Evolutionary conservation across 2,888 invertebrate species (phyloP).

Genomic region (Ectobius pallidus): DNA sequence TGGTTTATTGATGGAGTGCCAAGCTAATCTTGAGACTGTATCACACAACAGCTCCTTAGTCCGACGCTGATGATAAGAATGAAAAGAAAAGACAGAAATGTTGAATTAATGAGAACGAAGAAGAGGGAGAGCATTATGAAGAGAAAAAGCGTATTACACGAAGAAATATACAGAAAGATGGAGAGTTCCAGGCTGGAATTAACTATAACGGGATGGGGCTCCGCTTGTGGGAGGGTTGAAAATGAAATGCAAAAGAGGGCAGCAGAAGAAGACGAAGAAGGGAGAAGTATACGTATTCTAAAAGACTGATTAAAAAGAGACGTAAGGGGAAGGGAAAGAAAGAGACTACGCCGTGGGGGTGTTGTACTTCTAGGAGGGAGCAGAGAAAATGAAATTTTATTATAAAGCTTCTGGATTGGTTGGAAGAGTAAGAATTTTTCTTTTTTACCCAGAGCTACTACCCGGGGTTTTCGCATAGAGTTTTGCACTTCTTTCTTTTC

Average conservation of each 20-base stretch:
- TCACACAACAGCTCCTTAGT: background rate
- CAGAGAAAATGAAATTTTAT: conserved; percentile 40
- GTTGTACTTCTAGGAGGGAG: conserved; percentile 13
- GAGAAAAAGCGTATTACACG: conserved; percentile 25
- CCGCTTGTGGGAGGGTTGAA: background rate
- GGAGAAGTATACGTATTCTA: conserved; percentile 30
- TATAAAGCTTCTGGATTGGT: conserved; percentile 39
- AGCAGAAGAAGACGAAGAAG: conserved; percentile 27
- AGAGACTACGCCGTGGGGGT: background rate
- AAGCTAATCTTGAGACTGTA: no score
- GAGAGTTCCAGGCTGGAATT: conserved; percentile 30
- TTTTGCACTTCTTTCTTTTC: conserved; percentile 26
- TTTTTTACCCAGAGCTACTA: conserved; percentile 2
- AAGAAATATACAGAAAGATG: conserved; percentile 31
- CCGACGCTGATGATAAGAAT: conserved; percentile 13
- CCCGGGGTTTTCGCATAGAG: conserved; percentile 1
- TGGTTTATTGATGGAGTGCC: no score
- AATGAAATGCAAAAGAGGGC: conserved; percentile 24
- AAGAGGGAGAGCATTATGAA: no score
- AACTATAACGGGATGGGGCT: conserved; percentile 30
- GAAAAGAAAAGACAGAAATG: conserved; percentile 26
- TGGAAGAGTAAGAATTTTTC: conserved; percentile 36
- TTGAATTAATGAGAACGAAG: conserved; percentile 21
- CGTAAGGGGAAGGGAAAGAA: conserved; percentile 15
- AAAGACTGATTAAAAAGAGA: conserved; percentile 31